These are phyloP conservation scores for Parthenolecanium corni DNA, from an alignment of 2,888 invertebrate species.

Conservation along the genomic window DNA sequence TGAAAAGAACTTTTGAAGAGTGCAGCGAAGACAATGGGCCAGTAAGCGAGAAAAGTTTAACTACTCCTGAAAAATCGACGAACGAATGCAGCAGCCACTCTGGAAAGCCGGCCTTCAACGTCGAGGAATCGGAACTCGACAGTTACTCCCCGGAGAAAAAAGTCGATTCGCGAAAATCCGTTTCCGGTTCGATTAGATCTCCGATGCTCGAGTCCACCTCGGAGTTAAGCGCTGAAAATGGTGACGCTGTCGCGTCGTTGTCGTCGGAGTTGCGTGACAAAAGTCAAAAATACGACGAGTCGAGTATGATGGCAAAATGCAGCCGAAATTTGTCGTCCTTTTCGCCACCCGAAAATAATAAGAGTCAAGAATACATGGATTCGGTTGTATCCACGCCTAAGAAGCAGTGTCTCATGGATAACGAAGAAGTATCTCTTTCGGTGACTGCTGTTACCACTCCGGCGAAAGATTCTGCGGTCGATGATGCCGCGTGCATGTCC, in stretches of 20 bases:
- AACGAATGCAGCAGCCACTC: not conserved
- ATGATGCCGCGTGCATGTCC: not conserved
- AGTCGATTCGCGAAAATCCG: not conserved
- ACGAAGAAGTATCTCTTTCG: not conserved
- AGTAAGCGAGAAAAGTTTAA: not conserved
- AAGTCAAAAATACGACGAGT: not conserved
- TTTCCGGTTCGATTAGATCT: not conserved
- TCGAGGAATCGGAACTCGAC: not conserved
- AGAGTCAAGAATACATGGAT: conserved; percentile 16
- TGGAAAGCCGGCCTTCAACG: not conserved
- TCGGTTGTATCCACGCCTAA: not conserved
- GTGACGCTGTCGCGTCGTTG: no score
- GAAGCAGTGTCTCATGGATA: not conserved
- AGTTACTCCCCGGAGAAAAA: not conserved
- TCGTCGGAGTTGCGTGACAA: no score
- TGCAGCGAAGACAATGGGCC: not conserved
- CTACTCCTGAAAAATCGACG: conserved; percentile 8
- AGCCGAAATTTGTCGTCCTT: conserved; percentile 4
- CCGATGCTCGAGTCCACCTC: not conserved
- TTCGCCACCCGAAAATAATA: conserved; percentile 13
- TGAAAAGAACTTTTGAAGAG: conserved; percentile 11
- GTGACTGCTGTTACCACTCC: not conserved
- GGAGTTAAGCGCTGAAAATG: not conserved
- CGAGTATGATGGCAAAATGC: not conserved
- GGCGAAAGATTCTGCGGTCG: not conserved